Evolutionary conservation across 2,113 vertebrate species (phyloP), one percentile per base, ranked within the genome.

Genomic region (Callithrix jacchus): DNA sequence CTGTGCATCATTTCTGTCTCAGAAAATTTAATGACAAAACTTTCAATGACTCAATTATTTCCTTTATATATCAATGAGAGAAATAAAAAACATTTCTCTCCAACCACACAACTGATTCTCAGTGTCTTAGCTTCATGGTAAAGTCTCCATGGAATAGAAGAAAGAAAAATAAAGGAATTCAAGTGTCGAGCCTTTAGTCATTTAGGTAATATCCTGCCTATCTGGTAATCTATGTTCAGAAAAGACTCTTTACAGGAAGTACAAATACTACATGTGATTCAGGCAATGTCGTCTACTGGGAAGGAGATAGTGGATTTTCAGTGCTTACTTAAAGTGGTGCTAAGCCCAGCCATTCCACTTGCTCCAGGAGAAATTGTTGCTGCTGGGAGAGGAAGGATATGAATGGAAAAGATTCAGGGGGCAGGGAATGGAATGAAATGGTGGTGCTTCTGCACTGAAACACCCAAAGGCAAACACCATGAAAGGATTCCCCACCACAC

Each of bases 31-130:
- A 85, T 64, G 40, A 37, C 18, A 81, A 87, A 37, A 58, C 1
- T 88, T 37, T 71, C 64, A 49, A 61, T 40, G 88, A 61, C 4
- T 37, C 32, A 71, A 32, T 88, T n/a, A n/a, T 8, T 87, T 93
- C 40, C 2, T 25, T 30, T 35, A 64, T 16, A 23, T 42, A 32
- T 13, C 25, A 42, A 4, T 3, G 20, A 61, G 52, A 80, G 45
- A 64, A 64, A 64, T 30, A 64, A 70, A 70, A 73, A 21, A 3
- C 7, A 18, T 58, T 87, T 71, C 16, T 73, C 10, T 73, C 42
- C 27, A 35, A 23, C 21, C 5, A 5, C 30, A 37, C 14, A n/a
- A 47, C 21, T 71, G n/a, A 79, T 87, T 54, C 3, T 40, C 10
- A 45, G 20, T 66, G 35, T 13, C 45, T 77, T 77, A 8, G 20